Conservation (phyloP, 2,888 invertebrate genomes). For the Pherbina coryleti region DNA sequence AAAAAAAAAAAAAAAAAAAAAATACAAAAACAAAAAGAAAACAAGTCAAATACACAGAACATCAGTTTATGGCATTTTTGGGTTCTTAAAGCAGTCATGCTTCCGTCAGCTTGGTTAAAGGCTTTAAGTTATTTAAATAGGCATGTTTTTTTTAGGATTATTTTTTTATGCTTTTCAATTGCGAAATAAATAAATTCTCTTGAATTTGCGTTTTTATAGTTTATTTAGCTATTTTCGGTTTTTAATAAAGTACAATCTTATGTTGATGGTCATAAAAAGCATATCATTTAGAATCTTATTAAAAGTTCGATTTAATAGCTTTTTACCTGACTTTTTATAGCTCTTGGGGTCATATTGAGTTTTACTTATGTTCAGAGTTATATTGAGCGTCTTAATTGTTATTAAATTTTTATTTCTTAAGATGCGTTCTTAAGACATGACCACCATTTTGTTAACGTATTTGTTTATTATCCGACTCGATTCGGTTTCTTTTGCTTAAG, state of each 20-base stretch:
- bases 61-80: constrained; percentile 14
- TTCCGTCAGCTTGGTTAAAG: constrained; percentile 1
- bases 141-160: not conserved
- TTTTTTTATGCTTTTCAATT: not conserved
- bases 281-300: constrained; percentile 51
- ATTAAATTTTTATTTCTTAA: no score
- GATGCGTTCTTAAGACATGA: no score
- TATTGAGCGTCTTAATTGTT: no score
- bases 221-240: constrained; percentile 25
- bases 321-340: no score
- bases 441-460: no score
- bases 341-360: no score
- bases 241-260: constrained; percentile 18
- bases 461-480: no score
- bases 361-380: no score
- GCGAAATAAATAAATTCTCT: constrained; percentile 11
- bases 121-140: not conserved
- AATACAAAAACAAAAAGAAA: no score
- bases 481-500: no score
- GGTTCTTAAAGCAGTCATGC: constrained; percentile 6
- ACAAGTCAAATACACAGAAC: no score
- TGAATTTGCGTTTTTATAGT: constrained; percentile 12
- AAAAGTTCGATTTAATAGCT: constrained; percentile 41
- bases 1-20: no score
- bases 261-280: constrained; percentile 1